Percentiles rank a stretch among this genome's conserved stretches.
Conservation (phyloP, 2,888 invertebrate genomes). For the Fragum whitleyi region DNA sequence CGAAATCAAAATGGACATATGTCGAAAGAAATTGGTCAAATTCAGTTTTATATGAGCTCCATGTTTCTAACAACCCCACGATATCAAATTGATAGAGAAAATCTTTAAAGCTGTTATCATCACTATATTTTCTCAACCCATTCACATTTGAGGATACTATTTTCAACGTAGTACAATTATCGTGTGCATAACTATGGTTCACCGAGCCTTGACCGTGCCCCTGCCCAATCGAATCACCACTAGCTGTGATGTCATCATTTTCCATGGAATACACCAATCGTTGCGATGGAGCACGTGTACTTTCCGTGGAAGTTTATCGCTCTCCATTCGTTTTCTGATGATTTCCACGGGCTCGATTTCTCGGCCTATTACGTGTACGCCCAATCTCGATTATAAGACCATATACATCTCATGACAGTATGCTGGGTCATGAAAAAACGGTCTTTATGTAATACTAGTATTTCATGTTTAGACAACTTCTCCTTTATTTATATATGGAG, state of each 20-base stretch:
- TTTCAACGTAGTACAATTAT: constrained; percentile 4
- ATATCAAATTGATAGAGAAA: constrained; percentile 2
- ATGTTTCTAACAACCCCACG: constrained; percentile 9
- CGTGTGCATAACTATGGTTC: neutral
- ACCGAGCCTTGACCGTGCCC: constrained; percentile 1
- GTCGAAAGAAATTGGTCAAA: constrained; percentile 1
- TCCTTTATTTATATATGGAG: no score
- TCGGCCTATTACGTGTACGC: no score
- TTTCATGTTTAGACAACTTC: no score
- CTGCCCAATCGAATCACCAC: neutral
- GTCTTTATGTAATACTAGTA: no score
- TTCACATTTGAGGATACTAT: constrained; percentile 8
- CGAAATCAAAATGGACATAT: constrained; percentile 9
- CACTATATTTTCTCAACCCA: constrained; percentile 7
- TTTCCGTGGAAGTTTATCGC: no score
- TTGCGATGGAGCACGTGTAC: no score
- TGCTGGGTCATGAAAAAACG: no score
- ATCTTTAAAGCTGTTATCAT: neutral
- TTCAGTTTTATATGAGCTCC: constrained; percentile 12
- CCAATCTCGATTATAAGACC: no score
- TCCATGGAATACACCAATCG: no score
- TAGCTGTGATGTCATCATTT: neutral
- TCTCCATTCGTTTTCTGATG: no score
- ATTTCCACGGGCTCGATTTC: no score
- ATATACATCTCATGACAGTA: no score